Conservation (phyloP, 2,797 vertebrate genomes). For the Fistularia tabacaria region DNA sequence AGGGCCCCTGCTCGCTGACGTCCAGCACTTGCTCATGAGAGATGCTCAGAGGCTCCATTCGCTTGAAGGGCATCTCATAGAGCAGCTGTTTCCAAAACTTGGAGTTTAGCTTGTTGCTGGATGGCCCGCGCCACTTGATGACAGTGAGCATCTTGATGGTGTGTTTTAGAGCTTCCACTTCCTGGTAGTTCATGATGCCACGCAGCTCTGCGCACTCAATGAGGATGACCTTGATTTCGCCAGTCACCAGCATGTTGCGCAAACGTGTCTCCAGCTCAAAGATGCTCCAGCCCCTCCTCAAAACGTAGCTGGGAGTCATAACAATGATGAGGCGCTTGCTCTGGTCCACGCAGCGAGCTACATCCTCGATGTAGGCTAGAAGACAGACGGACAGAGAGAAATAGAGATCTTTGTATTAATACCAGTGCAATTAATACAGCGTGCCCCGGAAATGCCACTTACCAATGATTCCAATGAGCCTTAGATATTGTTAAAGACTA, state of each 20-base stretch:
- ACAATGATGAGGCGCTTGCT: constrained; percentile 98
- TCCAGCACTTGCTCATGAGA: constrained; percentile 94
- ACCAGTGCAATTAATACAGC: neutral
- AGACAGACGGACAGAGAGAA: neutral
- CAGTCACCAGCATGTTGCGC: constrained; percentile 94
- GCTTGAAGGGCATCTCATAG: constrained; percentile 99
- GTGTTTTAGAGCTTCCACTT: constrained; percentile 97
- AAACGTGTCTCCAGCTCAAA: constrained; percentile 98
- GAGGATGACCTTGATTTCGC: constrained; percentile 97
- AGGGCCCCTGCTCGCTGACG: constrained; percentile 94
- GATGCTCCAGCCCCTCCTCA: constrained; percentile 98
- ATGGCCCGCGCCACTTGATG: constrained; percentile 94
- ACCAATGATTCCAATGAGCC: too few species aligned
- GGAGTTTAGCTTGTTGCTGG: constrained; percentile 96
- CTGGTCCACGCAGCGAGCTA: constrained; percentile 98
- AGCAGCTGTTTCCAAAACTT: constrained; percentile 99
- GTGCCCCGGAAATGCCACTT: neutral
- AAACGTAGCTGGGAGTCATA: constrained; percentile 96
- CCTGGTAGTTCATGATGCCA: constrained; percentile 99
- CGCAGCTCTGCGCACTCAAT: constrained; percentile 97
- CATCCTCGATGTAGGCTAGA: constrained; percentile 97
- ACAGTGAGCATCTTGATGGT: constrained; percentile 97
- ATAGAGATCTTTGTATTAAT: constrained; percentile 4
- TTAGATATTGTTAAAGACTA: too few species aligned
- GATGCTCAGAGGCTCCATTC: constrained; percentile 86